Evolutionary conservation across 2,797 vertebrate genomes (phyloP).

Genomic region (Phalanger gymnotis): DNA sequence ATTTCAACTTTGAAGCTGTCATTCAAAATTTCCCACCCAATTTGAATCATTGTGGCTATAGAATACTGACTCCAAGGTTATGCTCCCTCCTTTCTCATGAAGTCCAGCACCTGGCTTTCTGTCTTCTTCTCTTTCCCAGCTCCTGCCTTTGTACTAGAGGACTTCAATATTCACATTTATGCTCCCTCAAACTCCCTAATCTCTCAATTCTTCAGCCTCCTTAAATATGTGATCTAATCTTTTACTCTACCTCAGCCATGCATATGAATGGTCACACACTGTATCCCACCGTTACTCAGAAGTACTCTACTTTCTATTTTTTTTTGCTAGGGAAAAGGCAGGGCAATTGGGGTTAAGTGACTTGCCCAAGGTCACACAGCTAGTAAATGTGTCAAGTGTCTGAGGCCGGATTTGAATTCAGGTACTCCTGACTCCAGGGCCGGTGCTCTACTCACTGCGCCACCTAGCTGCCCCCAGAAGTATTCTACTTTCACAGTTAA

Average conservation of each 20-base stretch:
- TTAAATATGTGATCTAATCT: neutral
- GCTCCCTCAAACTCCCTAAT: neutral
- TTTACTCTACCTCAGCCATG: neutral
- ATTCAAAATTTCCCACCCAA: neutral
- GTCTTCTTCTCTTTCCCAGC: neutral
- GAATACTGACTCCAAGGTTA: neutral
- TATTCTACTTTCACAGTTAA: neutral
- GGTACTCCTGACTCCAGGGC: too few species aligned
- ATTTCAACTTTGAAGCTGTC: neutral
- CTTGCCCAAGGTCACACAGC: too few species aligned
- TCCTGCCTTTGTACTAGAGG: neutral
- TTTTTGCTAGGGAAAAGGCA: too few species aligned
- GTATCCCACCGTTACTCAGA: neutral
- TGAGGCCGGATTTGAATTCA: too few species aligned
- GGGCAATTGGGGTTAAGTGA: too few species aligned
- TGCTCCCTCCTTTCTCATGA: neutral
- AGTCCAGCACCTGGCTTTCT: neutral
- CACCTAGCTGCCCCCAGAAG: too few species aligned
- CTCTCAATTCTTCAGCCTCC: neutral
- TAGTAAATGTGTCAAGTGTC: too few species aligned
- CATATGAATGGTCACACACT: neutral
- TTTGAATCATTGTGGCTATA: neutral
- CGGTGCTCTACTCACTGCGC: too few species aligned
- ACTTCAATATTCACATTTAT: neutral
- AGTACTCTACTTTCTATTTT: neutral